Percentiles rank a stretch among this genome's conserved stretches.
Evolutionary conservation across 2,113 vertebrate species (phyloP).

Genomic region (Sprattus sprattus): DNA sequence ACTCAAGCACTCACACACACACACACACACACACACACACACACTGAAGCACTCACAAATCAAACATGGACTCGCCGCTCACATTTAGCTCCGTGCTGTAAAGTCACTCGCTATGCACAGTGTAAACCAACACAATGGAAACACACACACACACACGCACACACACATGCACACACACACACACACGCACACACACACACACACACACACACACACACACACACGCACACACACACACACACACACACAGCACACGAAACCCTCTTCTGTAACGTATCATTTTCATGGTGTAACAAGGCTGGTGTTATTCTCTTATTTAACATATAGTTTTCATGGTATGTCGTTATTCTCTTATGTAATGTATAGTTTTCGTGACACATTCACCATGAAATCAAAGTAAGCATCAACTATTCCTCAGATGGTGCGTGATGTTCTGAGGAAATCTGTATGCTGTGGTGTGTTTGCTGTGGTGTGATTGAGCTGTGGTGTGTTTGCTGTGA

Average conservation of each 20-base stretch:
- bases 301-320: too few species aligned
- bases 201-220: too few species aligned
- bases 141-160: too few species aligned
- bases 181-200: too few species aligned
- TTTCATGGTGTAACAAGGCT: not conserved
- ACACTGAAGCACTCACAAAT: slow-evolving; percentile 30
- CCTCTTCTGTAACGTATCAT: not conserved
- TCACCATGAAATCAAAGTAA: not conserved
- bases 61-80: slow-evolving; percentile 38
- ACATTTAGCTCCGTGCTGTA: slow-evolving; percentile 51
- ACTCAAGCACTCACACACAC: slow-evolving; percentile 67
- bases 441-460: too few species aligned
- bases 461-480: too few species aligned
- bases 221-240: too few species aligned
- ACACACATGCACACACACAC: too few species aligned
- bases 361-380: not conserved
- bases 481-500: too few species aligned
- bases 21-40: not conserved
- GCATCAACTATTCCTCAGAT: not conserved
- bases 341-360: not conserved
- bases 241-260: not conserved
- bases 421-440: not conserved
- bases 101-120: slow-evolving; percentile 50
- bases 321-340: not conserved
- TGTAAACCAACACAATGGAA: slow-evolving; percentile 58